A percentile compares a stretch with the other conserved stretches of the same genome.
Evolutionary conservation across 2,113 vertebrate genomes (phyloP).

Genomic region (Carollia perspicillata): DNA sequence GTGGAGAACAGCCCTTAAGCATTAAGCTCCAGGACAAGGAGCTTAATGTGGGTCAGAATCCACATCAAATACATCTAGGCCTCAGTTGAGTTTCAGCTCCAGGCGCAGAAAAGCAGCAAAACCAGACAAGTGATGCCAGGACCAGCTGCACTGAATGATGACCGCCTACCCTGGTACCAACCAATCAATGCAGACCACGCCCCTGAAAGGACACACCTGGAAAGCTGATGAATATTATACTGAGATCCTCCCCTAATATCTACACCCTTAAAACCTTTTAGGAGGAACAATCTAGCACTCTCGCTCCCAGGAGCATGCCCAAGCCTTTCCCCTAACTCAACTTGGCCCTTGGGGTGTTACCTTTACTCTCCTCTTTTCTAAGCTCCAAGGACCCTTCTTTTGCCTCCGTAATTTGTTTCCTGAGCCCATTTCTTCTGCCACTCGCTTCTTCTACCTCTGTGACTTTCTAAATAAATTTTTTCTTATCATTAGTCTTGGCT

Average conservation of each 20-base stretch:
- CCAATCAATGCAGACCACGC: background rate
- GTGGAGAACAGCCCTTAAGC: background rate
- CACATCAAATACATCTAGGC: background rate
- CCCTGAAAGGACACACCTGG: background rate
- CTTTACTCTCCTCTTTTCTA: background rate
- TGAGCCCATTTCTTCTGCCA: background rate
- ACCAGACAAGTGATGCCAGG: background rate
- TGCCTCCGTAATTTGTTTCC: background rate
- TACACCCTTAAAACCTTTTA: background rate
- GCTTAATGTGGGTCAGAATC: too few relatives aligned
- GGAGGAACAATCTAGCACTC: background rate
- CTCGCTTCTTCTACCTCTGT: background rate
- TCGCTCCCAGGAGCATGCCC: background rate
- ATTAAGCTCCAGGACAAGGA: background rate
- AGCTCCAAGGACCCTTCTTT: background rate
- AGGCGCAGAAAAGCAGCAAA: background rate
- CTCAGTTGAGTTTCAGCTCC: background rate
- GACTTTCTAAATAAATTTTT: background rate
- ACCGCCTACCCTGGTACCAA: background rate
- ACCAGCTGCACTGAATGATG: background rate
- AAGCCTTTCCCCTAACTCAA: background rate
- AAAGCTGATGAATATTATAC: background rate
- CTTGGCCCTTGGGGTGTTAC: background rate
- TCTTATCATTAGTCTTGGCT: background rate
- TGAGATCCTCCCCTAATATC: background rate